Evolutionary conservation across 2,888 invertebrate species (phyloP).

Genomic region (Digitonthophagus gazella): DNA sequence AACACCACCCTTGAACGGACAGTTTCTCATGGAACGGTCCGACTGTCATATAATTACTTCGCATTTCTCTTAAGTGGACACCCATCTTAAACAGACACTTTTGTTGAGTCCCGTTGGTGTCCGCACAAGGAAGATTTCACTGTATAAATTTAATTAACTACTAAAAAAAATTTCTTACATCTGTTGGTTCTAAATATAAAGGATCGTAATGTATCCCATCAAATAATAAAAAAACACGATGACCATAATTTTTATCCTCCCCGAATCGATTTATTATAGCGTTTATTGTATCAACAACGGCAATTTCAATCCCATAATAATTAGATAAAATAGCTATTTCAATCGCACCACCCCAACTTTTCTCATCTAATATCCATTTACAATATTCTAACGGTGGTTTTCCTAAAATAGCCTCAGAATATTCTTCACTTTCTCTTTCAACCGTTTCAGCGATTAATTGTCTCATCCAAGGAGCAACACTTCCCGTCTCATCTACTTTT

Average conservation of each 20-base stretch:
- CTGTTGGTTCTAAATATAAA: slow-evolving; percentile 76
- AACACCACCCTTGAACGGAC: too few relatives aligned
- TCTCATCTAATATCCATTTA: slow-evolving; percentile 83
- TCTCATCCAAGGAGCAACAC: slow-evolving; percentile 74
- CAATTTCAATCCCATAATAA: slow-evolving; percentile 88
- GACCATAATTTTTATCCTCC: slow-evolving; percentile 82
- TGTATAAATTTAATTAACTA: slow-evolving; percentile 1
- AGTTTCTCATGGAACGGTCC: too few relatives aligned
- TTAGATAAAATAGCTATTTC: slow-evolving; percentile 86
- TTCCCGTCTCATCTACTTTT: slow-evolving; percentile 72
- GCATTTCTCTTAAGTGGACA: too few relatives aligned
- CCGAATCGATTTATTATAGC: slow-evolving; percentile 90
- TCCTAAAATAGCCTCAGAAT: slow-evolving; percentile 81
- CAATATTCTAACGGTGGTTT: slow-evolving; percentile 84
- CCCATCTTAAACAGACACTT: background rate
- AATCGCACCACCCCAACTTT: slow-evolving; percentile 96
- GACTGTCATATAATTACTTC: too few relatives aligned
- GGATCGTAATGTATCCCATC: slow-evolving; percentile 98
- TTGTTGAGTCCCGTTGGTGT: background rate
- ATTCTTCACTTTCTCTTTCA: slow-evolving; percentile 70
- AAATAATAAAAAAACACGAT: slow-evolving; percentile 84
- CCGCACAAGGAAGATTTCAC: too few relatives aligned
- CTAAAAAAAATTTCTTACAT: slow-evolving; percentile 58
- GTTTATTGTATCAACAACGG: slow-evolving; percentile 88
- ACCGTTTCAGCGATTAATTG: slow-evolving; percentile 86